Conservation (phyloP, 2,797 vertebrate genomes). For the Hephaestus fuliginosus region DNA sequence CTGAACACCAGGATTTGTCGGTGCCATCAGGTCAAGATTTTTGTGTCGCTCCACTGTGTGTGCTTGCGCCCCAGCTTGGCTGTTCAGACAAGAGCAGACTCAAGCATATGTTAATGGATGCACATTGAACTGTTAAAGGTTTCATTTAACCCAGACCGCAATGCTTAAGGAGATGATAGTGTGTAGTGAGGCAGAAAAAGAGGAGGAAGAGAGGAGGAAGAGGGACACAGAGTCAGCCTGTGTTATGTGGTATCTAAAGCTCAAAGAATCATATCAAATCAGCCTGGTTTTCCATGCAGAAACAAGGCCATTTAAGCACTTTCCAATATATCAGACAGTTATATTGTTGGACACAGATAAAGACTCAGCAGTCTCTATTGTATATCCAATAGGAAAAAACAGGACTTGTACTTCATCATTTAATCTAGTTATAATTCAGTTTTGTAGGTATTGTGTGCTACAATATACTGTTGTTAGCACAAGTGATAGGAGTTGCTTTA, state of each 20-base stretch:
- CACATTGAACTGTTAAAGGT: conserved; percentile 86
- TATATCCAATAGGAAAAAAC: conserved; percentile 9
- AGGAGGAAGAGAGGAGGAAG: conserved; percentile 61
- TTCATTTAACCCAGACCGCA: conserved; percentile 85
- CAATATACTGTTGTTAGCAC: background rate
- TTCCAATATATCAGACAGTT: conserved; percentile 2
- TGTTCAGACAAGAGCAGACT: conserved; percentile 66
- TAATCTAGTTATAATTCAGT: background rate
- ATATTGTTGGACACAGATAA: conserved; percentile 18
- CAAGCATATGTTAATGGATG: conserved; percentile 84
- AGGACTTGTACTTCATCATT: background rate
- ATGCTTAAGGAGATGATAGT: conserved; percentile 84
- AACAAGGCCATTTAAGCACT: conserved; percentile 39
- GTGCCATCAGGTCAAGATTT: conserved; percentile 47
- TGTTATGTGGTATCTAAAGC: conserved; percentile 69
- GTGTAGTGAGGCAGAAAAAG: conserved; percentile 82
- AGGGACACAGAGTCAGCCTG: conserved; percentile 61
- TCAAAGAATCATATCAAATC: conserved; percentile 69
- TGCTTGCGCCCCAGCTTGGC: conserved; percentile 55
- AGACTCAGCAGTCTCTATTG: conserved; percentile 15
- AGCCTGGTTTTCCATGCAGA: conserved; percentile 58
- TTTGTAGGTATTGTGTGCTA: background rate
- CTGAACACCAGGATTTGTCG: conserved; percentile 52
- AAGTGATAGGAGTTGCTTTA: background rate
- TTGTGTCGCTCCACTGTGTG: conserved; percentile 33